These are phyloP conservation scores for Camelus dromedarius DNA, from an alignment of 2,113 vertebrate genomes.

Conservation along the genomic window DNA sequence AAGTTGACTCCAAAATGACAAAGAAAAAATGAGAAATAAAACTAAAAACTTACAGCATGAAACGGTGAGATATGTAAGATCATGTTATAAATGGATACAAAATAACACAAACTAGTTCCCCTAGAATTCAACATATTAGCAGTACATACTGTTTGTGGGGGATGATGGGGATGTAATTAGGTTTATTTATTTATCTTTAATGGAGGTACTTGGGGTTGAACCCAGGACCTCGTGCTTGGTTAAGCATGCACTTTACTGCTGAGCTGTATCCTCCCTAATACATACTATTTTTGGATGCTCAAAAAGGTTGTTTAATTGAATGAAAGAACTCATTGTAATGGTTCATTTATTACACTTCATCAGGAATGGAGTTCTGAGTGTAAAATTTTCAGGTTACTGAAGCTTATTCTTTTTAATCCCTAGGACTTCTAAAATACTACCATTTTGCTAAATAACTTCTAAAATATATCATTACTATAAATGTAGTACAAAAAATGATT, in stretches of 20 bases:
- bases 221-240: too few species aligned
- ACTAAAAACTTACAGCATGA: neutral
- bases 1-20: slow-evolving; percentile 21
- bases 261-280: neutral
- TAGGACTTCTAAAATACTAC: slow-evolving; percentile 38
- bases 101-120: neutral
- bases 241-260: too few species aligned
- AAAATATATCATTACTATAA: slow-evolving; percentile 25
- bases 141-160: neutral
- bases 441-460: slow-evolving; percentile 33
- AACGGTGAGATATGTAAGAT: neutral
- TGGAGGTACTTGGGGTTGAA: too few species aligned
- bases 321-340: slow-evolving; percentile 9
- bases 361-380: neutral
- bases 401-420: neutral
- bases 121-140: neutral
- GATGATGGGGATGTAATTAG: too few species aligned
- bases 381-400: slow-evolving; percentile 37
- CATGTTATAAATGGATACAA: neutral
- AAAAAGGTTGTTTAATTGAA: neutral
- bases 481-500: neutral
- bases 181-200: too few species aligned
- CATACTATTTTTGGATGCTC: neutral
- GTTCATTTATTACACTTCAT: neutral
- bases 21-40: slow-evolving; percentile 43